Conservation (phyloP, 2,888 invertebrate species). For the Cynaeus angustus region DNA sequence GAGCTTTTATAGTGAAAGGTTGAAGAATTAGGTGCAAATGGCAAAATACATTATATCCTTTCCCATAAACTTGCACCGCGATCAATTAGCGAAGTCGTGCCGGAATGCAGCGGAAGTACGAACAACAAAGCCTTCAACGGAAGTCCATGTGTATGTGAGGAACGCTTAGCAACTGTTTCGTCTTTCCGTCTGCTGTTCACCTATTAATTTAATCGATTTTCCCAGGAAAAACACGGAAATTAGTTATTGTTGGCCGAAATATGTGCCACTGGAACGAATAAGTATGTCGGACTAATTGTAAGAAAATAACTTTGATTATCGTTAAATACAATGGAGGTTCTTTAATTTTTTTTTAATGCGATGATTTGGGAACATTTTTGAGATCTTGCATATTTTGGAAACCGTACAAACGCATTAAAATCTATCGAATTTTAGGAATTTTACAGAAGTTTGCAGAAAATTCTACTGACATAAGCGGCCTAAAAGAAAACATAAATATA, state of each 20-base stretch:
- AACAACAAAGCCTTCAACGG: slow-evolving; percentile 30
- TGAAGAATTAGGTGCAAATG: slow-evolving; percentile 10
- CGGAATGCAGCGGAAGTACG: slow-evolving; percentile 43
- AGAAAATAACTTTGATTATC: slow-evolving; percentile 31
- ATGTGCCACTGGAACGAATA: slow-evolving; percentile 39
- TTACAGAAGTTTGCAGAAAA: no score
- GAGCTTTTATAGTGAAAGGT: neutral
- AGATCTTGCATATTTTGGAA: no score
- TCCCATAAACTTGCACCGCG: slow-evolving; percentile 17
- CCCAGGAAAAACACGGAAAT: neutral
- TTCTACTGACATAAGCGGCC: no score
- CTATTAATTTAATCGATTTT: slow-evolving; percentile 19
- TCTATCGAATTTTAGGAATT: no score
- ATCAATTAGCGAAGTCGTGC: slow-evolving; percentile 44
- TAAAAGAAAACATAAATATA: no score
- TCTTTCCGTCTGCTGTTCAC: slow-evolving; percentile 27
- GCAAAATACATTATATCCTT: slow-evolving; percentile 22
- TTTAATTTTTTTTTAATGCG: neutral
- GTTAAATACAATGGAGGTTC: slow-evolving; percentile 2
- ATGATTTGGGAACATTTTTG: no score
- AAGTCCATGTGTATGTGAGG: slow-evolving; percentile 40
- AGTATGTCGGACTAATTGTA: slow-evolving; percentile 30
- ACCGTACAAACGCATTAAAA: no score
- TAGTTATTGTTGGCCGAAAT: slow-evolving; percentile 4
- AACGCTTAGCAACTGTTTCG: slow-evolving; percentile 24